Percentiles rank a stretch among this genome's conserved stretches.
phyloP scores from a whole-genome alignment of 2,113 vertebrate species.

The Trinectes maculatus region DNA sequence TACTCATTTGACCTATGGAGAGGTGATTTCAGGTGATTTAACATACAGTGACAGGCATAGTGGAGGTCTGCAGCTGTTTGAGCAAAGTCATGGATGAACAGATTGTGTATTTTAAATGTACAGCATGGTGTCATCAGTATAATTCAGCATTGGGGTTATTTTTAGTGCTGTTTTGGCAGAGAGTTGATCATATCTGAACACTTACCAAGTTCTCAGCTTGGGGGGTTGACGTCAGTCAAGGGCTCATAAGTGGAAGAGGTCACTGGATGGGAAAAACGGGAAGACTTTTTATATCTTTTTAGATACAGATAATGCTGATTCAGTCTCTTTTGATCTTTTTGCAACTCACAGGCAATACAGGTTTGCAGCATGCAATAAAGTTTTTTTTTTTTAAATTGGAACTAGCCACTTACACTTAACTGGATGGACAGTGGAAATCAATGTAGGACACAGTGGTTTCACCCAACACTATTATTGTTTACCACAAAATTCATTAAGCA shows the following conservation, averaged over 20 bases:
- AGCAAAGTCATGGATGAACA: background rate
- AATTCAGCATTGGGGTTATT: background rate
- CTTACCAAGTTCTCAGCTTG: background rate
- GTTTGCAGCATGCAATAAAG: too few relatives aligned
- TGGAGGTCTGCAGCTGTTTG: background rate
- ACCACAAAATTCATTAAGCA: too few relatives aligned
- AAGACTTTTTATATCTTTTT: background rate
- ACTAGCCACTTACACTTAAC: too few relatives aligned
- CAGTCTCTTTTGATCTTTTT: too few relatives aligned
- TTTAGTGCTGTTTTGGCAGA: background rate
- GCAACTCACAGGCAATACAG: too few relatives aligned
- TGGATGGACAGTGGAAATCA: too few relatives aligned
- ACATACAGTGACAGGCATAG: constrained; percentile 29
- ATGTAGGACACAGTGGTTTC: too few relatives aligned
- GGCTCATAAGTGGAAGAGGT: too few relatives aligned
- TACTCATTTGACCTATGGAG: constrained; percentile 78
- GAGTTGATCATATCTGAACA: constrained; percentile 9
- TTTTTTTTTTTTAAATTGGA: too few relatives aligned
- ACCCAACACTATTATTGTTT: too few relatives aligned
- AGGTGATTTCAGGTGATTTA: constrained; percentile 36
- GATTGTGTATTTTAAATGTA: background rate
- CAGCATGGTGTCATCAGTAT: background rate
- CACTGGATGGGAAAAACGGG: background rate
- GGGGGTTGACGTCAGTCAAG: background rate
- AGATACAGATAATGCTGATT: background rate